Conservation (phyloP, 2,797 vertebrate genomes). For the Champsocephalus esox region DNA sequence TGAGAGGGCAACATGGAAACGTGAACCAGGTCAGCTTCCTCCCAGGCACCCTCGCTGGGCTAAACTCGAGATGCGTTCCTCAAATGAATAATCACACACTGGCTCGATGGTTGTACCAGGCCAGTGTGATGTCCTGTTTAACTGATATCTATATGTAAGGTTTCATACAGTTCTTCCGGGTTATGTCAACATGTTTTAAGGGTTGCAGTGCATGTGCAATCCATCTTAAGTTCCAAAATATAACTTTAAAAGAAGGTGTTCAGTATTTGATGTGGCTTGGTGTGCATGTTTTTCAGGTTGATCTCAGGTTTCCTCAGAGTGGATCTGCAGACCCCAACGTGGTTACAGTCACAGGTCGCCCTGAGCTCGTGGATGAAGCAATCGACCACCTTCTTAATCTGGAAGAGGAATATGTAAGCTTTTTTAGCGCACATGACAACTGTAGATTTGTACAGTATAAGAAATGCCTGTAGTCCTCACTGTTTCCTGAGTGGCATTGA, state of each 20-base stretch:
- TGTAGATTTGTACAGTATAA: not conserved
- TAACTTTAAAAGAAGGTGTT: no score
- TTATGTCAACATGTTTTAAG: no score
- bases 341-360: slow-evolving; percentile 95
- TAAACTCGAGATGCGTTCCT: no score
- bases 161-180: no score
- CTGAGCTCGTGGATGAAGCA: slow-evolving; percentile 97
- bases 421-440: fast-evolving
- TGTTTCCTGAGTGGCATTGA: not conserved
- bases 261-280: not conserved
- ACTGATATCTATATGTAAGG: no score
- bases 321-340: slow-evolving; percentile 94
- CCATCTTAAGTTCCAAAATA: no score
- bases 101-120: no score
- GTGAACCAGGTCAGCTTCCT: no score
- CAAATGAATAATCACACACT: no score
- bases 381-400: slow-evolving; percentile 98
- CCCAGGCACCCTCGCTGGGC: no score
- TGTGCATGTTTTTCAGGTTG: slow-evolving; percentile 85
- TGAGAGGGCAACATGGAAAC: not conserved
- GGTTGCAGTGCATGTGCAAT: no score
- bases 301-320: slow-evolving; percentile 96
- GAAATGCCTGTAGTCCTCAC: not conserved
- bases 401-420: slow-evolving; percentile 97
- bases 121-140: no score